Percentiles rank a stretch among this genome's conserved stretches.
Conservation (phyloP, 2,113 vertebrate genomes). For the Pseudopipra pipra region DNA sequence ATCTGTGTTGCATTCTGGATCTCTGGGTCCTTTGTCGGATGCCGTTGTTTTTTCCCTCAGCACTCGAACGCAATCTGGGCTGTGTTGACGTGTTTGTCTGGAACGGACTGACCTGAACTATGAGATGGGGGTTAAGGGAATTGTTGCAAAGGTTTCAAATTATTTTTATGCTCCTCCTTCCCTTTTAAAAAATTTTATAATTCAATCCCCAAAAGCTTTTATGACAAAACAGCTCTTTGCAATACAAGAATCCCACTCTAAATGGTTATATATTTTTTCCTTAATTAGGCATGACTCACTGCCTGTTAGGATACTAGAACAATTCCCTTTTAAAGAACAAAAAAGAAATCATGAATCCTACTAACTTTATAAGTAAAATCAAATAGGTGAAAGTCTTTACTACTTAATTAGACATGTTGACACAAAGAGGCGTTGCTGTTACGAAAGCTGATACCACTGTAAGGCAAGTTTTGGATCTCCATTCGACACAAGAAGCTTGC, state of each 20-base stretch:
- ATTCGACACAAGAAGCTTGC: neutral
- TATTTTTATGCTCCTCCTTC: neutral
- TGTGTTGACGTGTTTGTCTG: neutral
- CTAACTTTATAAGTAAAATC: slow-evolving; percentile 25
- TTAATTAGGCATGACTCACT: slow-evolving; percentile 23
- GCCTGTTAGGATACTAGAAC: neutral
- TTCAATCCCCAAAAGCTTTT: neutral
- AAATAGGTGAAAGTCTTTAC: slow-evolving; percentile 31
- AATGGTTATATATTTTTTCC: slow-evolving; percentile 7
- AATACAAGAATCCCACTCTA: neutral
- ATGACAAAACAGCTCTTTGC: neutral
- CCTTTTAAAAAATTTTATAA: neutral
- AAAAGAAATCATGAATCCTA: neutral
- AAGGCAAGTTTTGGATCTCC: slow-evolving; percentile 10
- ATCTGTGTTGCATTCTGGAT: slow-evolving; percentile 3
- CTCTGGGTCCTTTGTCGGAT: neutral
- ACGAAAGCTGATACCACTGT: neutral
- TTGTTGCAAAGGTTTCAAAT: neutral
- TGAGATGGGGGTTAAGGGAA: neutral
- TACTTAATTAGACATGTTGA: slow-evolving; percentile 44
- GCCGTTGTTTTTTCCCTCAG: neutral
- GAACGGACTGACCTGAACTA: neutral
- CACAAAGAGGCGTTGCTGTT: slow-evolving; percentile 7
- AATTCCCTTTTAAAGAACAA: neutral
- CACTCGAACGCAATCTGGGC: accelerated